Base-by-base conservation (phyloP, 2,888 invertebrate genomes). In the Acrocera orbiculus region DNA sequence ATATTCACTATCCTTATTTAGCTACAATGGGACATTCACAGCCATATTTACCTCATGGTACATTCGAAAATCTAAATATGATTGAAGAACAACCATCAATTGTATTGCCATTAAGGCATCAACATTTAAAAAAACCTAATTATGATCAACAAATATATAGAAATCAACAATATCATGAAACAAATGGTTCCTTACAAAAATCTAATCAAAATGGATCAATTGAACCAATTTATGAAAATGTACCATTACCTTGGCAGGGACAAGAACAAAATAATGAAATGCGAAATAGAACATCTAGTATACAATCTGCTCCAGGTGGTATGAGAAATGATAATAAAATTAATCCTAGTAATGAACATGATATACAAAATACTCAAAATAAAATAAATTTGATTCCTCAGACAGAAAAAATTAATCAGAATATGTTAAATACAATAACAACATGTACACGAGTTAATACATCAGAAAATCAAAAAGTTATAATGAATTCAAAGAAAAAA, bases 151-250 rank as follows among this genome's bases (percentile, higher is more conserved):
- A 36, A n/a, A 29, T 13, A 17, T 27, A 30, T 9, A 22, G 26
- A 10, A 28, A 36, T n/a, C 30, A 13, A 17, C 34, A 30, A 5
- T 37, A 37, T 22, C 44, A 47, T 5, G 44, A 60, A 46, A 46
- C 50, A 0, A 37, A 28, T 14, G 34, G 36, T 13, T 15, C 32
- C 10, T 19, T 55, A 20, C 57, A 66, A 50, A 49, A 62, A 14
- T 64, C 51, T 30, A 47, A 50, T 3, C 50, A 53, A 58, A 69
- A 47, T 42, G 69, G 44, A 59, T 74, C 42, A 40, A 73, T 71
- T 10, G 82, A 82, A 49, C 82, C 82, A 2, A 82, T 82, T 41
- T 82, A 82, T 52, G 81, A 82, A 49, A 82, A 82, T 52, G 76
- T 82, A 6, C 80, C 79, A 1, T 51, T 77, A 17, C 73, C 77